Percentiles rank a stretch among this genome's conserved stretches.
These are phyloP conservation scores for Cyprinus carpio DNA, from an alignment of 2,113 vertebrate genomes.

Conservation along the genomic window DNA sequence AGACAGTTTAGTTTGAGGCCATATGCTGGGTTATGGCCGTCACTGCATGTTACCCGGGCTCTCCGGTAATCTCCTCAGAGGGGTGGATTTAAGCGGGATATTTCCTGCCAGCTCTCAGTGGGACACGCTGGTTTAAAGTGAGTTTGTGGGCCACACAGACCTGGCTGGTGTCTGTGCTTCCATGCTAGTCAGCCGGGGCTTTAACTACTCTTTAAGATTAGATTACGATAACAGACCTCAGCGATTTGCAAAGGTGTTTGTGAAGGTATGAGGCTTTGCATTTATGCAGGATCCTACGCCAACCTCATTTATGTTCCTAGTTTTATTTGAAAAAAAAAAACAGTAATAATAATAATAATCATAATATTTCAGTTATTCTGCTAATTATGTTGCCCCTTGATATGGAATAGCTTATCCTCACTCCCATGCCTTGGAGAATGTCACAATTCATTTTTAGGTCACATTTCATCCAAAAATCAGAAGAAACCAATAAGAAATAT, in stretches of 20 bases:
- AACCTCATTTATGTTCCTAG: not conserved
- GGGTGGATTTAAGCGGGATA: constrained; percentile 72
- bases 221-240: constrained; percentile 22
- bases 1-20: constrained; percentile 55
- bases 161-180: not conserved
- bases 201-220: constrained; percentile 13
- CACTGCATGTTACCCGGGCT: constrained; percentile 43
- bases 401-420: too few relatives aligned
- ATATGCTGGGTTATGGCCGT: constrained; percentile 63
- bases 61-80: constrained; percentile 75
- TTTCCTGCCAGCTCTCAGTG: constrained; percentile 72
- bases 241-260: not conserved
- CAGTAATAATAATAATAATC: too few relatives aligned
- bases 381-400: too few relatives aligned
- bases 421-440: not conserved
- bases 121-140: constrained; percentile 57
- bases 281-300: not conserved
- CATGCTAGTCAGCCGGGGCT: not conserved
- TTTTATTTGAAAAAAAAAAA: too few relatives aligned
- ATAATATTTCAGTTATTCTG: too few relatives aligned
- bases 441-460: too few relatives aligned
- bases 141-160: constrained; percentile 38
- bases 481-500: too few relatives aligned
- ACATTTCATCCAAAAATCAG: too few relatives aligned
- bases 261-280: not conserved